Base-by-base conservation (phyloP, 1,140 invertebrate species). In the Cardiocondyla obscurior region DNA sequence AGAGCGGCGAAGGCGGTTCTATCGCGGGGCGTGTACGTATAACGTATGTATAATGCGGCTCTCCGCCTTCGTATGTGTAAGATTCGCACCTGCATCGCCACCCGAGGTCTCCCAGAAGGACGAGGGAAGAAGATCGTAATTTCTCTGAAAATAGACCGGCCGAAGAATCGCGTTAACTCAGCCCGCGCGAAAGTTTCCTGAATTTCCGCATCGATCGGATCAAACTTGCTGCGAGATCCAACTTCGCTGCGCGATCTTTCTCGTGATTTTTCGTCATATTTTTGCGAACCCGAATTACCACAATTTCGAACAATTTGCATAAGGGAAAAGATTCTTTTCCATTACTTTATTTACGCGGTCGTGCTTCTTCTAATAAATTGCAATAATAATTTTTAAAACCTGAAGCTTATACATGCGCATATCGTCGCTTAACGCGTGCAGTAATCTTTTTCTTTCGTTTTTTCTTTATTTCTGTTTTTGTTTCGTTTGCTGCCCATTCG, bases 71-170 rank as follows among this genome's bases (percentile, higher is more conserved):
- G 36, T 49, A 36, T 53, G 79, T 25, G 33, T 44, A 60, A 81
- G 53, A 44, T 19, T 79, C 19, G 39, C 69, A 49, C 58, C 42
- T 46, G 62, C 70, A 85, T 39, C 14, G 39, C 19, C 5, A 30
- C 46, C 19, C 25, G n/a, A 58, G 51, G 84, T 70, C 62, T 65
- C 60, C 64, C 42, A 46, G 51, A 64, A 81, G 81, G 79, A 62
- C 14, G 28, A 62, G 33, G 28, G 36, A 62, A 42, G 36, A 64
- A 67, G 62, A 65, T 57, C 44, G 30, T 84, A 55, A 46, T 64
- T 84, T 58, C 57, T 72, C 57, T 72, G 57, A 73, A 81, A 81
- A 81, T 81, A 73, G 77, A 81, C 33, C 53, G 53, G 28, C 53
- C 39, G 55, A 73, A 73, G 69, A 69, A 79, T 69, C 62, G 74